phyloP scores from a whole-genome alignment of 2,113 vertebrate genomes.

The Marmota monax region DNA sequence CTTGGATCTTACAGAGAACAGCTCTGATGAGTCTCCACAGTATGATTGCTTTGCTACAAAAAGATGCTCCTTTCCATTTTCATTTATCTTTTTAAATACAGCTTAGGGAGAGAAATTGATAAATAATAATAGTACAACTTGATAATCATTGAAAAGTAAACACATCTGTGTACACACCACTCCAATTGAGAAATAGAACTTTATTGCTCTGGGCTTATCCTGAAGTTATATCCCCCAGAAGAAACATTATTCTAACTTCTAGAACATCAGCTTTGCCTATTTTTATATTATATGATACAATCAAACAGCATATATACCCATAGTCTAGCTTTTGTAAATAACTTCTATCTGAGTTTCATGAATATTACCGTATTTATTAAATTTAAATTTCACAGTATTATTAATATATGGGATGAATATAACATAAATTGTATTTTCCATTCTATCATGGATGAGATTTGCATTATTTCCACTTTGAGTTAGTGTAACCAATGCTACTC shows the following conservation, averaged over 20 bases:
- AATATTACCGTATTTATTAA: not conserved
- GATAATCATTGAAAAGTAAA: not conserved
- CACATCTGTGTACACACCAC: not conserved
- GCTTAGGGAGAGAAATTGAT: not conserved
- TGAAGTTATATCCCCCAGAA: not conserved
- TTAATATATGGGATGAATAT: not conserved
- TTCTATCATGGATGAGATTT: not conserved
- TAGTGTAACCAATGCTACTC: not conserved
- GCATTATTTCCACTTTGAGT: not conserved
- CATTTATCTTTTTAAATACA: not conserved
- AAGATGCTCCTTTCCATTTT: not conserved
- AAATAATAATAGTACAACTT: not conserved
- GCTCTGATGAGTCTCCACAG: not conserved
- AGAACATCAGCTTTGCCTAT: not conserved
- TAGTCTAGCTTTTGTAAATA: not conserved
- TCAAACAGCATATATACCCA: accelerated
- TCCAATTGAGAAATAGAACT: not conserved
- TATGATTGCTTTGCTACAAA: not conserved
- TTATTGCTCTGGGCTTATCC: not conserved
- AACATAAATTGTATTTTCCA: not conserved
- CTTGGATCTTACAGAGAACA: not conserved
- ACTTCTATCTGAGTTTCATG: not conserved
- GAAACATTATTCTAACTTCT: not conserved
- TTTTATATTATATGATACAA: not conserved
- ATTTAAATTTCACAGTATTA: not conserved